Evolutionary conservation across 2,888 invertebrate genomes (phyloP).

Genomic region (Conops quadrifasciatus): DNA sequence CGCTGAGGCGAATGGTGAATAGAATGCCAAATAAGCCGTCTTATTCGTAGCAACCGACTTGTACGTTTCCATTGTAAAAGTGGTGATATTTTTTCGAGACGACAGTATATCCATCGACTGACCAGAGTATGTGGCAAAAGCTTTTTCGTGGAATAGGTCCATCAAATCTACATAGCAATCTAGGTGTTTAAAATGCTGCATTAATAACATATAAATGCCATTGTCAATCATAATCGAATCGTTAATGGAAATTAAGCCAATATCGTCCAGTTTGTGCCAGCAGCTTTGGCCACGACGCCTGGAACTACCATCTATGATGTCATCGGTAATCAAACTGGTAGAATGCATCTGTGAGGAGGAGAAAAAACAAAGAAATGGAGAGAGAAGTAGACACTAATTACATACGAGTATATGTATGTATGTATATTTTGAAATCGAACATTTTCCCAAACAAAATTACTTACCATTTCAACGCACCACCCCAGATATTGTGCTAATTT

Average conservation of each 20-base stretch:
- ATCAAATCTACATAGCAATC: conserved; percentile 80
- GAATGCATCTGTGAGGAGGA: neutral
- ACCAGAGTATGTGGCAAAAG: conserved; percentile 57
- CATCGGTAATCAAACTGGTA: conserved; percentile 77
- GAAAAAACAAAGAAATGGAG: too few relatives aligned
- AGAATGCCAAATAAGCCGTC: conserved; percentile 93
- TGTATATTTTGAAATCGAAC: neutral
- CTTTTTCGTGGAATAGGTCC: conserved; percentile 79
- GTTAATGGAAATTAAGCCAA: conserved; percentile 82
- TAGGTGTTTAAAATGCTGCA: conserved; percentile 77
- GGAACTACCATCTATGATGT: conserved; percentile 87
- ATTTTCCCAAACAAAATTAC: neutral
- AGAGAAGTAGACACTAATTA: neutral
- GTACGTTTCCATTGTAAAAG: conserved; percentile 87
- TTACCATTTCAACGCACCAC: conserved; percentile 94
- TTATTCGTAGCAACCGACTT: conserved; percentile 90
- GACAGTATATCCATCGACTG: conserved; percentile 79
- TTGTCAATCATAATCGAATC: conserved; percentile 85
- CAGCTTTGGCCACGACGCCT: conserved; percentile 88
- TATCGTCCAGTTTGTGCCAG: conserved; percentile 84
- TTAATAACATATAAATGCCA: conserved; percentile 80
- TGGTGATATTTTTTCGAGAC: conserved; percentile 70
- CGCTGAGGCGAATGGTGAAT: conserved; percentile 87
- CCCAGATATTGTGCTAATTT: conserved; percentile 85
- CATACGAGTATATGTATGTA: neutral